These are phyloP conservation scores for Mugil cephalus DNA, from an alignment of 2,113 vertebrate genomes.

Conservation along the genomic window DNA sequence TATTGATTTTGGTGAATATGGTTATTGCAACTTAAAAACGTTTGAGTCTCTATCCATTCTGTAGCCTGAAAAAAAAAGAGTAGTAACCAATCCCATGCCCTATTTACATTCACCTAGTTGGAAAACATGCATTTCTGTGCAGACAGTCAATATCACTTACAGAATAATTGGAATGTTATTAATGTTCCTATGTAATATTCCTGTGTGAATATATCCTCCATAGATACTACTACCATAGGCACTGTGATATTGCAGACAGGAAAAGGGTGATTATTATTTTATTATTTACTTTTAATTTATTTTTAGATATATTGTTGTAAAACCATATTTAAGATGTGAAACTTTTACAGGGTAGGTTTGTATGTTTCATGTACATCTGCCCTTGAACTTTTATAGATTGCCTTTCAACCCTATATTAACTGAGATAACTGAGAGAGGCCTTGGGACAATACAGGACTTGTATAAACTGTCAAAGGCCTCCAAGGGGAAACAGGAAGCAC, in stretches of 20 bases:
- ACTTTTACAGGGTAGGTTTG: neutral
- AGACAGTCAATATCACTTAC: slow-evolving; percentile 90
- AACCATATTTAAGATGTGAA: slow-evolving; percentile 21
- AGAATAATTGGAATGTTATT: slow-evolving; percentile 91
- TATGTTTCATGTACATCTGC: neutral
- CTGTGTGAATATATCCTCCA: slow-evolving; percentile 87
- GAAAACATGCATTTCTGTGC: slow-evolving; percentile 92
- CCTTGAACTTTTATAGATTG: neutral
- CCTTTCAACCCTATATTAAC: slow-evolving; percentile 4
- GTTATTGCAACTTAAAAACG: slow-evolving; percentile 96
- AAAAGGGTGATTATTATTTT: slow-evolving; percentile 12
- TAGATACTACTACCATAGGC: no score
- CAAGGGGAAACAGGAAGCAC: slow-evolving; percentile 65
- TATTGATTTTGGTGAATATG: slow-evolving; percentile 97
- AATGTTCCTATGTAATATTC: slow-evolving; percentile 92
- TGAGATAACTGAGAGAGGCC: slow-evolving; percentile 3
- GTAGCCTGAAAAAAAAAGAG: slow-evolving; percentile 31
- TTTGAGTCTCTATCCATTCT: slow-evolving; percentile 85
- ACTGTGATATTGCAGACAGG: slow-evolving; percentile 20
- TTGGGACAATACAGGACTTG: slow-evolving; percentile 33
- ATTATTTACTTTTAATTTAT: slow-evolving; percentile 5
- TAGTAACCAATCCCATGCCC: slow-evolving; percentile 59
- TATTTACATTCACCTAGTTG: slow-evolving; percentile 88
- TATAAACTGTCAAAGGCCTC: slow-evolving; percentile 50
- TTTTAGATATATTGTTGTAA: neutral